Percentiles rank a stretch among this genome's conserved stretches.
These are phyloP conservation scores for Oreotrochilus melanogaster DNA, from an alignment of 2,113 vertebrate species.

Conservation along the genomic window DNA sequence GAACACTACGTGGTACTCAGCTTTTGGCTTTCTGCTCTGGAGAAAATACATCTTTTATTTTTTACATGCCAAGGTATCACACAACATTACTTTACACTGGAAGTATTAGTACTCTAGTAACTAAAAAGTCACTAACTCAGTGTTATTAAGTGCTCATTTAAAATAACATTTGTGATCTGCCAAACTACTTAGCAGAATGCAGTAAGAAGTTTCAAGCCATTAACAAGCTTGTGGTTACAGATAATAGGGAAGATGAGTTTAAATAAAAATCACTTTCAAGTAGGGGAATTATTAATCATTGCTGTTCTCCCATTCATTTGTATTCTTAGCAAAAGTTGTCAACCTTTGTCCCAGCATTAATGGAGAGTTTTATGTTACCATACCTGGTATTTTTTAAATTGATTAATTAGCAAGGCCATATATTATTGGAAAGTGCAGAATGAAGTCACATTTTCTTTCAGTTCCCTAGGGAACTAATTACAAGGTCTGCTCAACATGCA, in stretches of 20 bases:
- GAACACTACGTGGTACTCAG: neutral
- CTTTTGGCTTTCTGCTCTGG: neutral
- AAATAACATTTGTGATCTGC: slow-evolving; percentile 22
- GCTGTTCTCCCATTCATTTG: slow-evolving; percentile 1
- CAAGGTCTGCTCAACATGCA: slow-evolving; percentile 24
- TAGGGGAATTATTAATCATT: slow-evolving; percentile 22
- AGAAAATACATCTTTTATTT: neutral
- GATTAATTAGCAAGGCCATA: slow-evolving; percentile 53
- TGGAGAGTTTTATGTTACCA: slow-evolving; percentile 11
- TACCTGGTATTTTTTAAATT: slow-evolving; percentile 30
- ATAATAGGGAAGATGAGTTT: neutral
- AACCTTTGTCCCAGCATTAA: slow-evolving; percentile 41
- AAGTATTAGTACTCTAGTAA: neutral
- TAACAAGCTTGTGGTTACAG: neutral
- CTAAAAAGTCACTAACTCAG: neutral
- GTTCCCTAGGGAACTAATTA: slow-evolving; percentile 57
- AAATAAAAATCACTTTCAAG: slow-evolving; percentile 46
- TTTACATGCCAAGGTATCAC: neutral
- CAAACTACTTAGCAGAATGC: slow-evolving; percentile 5
- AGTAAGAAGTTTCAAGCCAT: slow-evolving; percentile 20
- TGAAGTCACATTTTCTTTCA: slow-evolving; percentile 42
- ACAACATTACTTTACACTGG: neutral
- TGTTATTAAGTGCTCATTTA: slow-evolving; percentile 32
- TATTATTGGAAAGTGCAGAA: slow-evolving; percentile 37
- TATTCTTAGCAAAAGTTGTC: slow-evolving; percentile 37